Conservation (phyloP, 35 echinoderm and acorn worm genomes). For the Diadema setosum region DNA sequence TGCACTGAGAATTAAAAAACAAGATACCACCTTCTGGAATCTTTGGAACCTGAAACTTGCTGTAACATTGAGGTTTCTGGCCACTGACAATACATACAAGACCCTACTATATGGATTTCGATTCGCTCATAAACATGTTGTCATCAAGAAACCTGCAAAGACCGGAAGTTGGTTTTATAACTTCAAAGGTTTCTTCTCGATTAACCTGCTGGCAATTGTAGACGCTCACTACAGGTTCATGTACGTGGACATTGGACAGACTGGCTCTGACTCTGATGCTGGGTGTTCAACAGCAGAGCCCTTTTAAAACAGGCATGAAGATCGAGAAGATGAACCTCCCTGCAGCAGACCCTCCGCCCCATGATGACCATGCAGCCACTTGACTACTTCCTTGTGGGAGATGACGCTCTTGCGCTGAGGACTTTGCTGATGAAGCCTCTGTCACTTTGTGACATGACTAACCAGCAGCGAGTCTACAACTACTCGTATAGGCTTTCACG, state of each 20-base stretch:
- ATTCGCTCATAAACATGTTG: not conserved
- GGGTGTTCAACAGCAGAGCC: not conserved
- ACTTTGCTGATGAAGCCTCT: constrained; percentile 23
- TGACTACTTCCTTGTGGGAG: constrained; percentile 11
- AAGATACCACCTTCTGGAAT: too few species aligned
- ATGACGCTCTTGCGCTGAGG: constrained; percentile 16
- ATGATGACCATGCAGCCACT: too few species aligned
- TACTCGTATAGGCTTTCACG: constrained; percentile 29
- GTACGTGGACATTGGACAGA: constrained; percentile 17
- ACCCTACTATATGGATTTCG: not conserved
- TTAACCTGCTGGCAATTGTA: constrained; percentile 21
- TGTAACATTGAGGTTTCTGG: not conserved
- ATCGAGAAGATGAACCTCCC: not conserved
- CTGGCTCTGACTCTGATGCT: not conserved
- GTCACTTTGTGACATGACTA: not conserved
- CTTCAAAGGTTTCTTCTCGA: constrained; percentile 10
- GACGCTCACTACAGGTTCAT: constrained; percentile 38
- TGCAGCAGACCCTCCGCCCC: not conserved
- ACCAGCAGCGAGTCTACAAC: constrained; percentile 21
- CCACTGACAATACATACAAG: not conserved
- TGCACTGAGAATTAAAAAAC: not conserved
- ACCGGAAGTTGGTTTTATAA: constrained; percentile 6
- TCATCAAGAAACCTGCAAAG: not conserved
- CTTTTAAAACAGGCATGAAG: not conserved
- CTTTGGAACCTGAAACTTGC: not conserved